Evolutionary conservation across 2,113 vertebrate species (phyloP).

Genomic region (Prunella fulvescens): DNA sequence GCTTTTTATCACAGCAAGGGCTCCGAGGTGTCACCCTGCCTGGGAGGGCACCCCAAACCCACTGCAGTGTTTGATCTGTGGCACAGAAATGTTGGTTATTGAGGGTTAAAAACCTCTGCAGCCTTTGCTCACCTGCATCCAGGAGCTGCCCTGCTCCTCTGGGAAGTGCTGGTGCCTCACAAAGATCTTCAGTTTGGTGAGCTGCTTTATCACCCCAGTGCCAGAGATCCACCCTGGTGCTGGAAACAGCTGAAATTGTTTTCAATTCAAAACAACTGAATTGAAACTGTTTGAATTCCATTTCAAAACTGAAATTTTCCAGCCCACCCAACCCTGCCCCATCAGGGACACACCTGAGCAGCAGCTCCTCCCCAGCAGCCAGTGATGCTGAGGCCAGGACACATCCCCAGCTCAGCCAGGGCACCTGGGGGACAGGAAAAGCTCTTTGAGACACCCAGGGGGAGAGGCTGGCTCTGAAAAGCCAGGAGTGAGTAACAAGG

Average conservation of each 20-base stretch:
- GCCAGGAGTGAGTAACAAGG: background rate
- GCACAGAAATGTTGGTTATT: background rate
- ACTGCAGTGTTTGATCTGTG: accelerated
- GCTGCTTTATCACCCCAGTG: background rate
- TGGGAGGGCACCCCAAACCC: background rate
- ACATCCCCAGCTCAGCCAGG: background rate
- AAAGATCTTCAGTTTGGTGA: background rate
- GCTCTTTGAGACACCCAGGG: background rate
- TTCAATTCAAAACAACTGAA: too few species aligned
- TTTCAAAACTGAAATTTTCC: background rate
- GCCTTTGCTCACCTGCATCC: background rate
- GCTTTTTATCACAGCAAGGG: background rate
- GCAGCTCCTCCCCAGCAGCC: background rate
- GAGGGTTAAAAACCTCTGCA: background rate
- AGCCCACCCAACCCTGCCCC: background rate
- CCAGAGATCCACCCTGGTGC: accelerated
- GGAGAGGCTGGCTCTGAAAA: background rate
- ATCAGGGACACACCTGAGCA: background rate
- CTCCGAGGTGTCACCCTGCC: background rate
- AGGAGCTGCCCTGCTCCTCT: background rate
- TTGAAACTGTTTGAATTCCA: too few species aligned
- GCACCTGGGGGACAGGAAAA: background rate
- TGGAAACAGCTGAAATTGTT: background rate
- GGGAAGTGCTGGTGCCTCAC: background rate
- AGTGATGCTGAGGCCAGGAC: background rate